phyloP scores from a whole-genome alignment of 2,113 vertebrate genomes.

The Misgurnus anguillicaudatus region DNA sequence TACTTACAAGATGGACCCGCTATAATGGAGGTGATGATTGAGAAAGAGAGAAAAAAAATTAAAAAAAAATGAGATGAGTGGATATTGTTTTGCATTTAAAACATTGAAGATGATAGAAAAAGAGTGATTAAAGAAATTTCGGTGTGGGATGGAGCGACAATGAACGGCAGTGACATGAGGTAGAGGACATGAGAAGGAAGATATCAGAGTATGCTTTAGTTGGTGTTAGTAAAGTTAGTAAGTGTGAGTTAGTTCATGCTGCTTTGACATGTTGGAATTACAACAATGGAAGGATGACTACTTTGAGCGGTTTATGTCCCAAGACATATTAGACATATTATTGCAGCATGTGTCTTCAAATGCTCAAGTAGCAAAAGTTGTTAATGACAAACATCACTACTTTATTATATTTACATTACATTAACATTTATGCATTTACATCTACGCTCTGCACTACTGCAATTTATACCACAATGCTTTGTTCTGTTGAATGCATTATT shows the following conservation, averaged over 20 bases:
- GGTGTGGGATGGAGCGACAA: neutral
- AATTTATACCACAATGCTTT: no score
- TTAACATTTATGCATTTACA: no score
- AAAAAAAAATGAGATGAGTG: conserved; percentile 57
- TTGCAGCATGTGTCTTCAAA: no score
- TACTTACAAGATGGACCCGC: conserved; percentile 83
- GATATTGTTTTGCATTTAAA: conserved; percentile 19
- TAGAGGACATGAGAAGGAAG: neutral
- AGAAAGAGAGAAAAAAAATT: conserved; percentile 58
- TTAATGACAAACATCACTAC: no score
- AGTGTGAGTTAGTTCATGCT: neutral
- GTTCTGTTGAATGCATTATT: no score
- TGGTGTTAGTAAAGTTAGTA: no score
- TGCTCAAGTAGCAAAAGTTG: no score
- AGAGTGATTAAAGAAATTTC: conserved; percentile 15
- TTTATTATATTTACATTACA: no score
- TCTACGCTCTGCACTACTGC: no score
- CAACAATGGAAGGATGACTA: neutral
- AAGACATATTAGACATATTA: no score
- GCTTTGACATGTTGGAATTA: conserved; percentile 3
- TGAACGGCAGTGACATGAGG: neutral
- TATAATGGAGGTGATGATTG: conserved; percentile 67
- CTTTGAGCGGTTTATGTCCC: neutral
- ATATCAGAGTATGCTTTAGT: neutral
- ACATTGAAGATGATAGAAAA: neutral